Base-by-base conservation (phyloP, 2,888 invertebrate genomes). In the Druceiella hillmani region DNA sequence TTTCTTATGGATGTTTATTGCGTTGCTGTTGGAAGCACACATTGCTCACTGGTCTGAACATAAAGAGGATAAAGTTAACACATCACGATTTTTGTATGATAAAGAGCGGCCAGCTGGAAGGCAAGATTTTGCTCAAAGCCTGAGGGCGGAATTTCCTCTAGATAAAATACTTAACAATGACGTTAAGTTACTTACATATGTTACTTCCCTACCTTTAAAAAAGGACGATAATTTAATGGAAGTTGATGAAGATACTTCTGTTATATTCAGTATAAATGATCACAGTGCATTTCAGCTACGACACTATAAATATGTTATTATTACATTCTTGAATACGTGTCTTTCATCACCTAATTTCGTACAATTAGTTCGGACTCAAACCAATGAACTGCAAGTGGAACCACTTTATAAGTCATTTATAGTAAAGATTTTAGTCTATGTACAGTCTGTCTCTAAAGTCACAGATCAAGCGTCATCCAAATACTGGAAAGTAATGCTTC, bases 401-500 rank as follows among this genome's bases (percentile, higher is more conserved):
- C 55, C 61, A 0, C 60, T 75, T 12, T 88, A 83, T 54, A 83
- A 87, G 58, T 61, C 74, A 16, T 66, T 87, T 6, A 83, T 87
- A 12, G 76, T 87, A 0, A 76, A 76, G 48, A 70, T 81, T 2
- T 61, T 89, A 4, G 73, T 78, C 0, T 80, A 78, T 44, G 79
- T 88, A 27, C 81, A 83, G 48, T 67, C 64, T 11, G 75, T 82
- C 7, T 77, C 80, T 1, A 78, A 76, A 46, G 69, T 78, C 1
- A 66, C 75, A 0, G 83, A 86, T 46, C 71, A 76, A 26, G 69
- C 75, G 38, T 64, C 75, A 0, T 77, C 76, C 1, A 87, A 87
- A 54, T 93, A 87, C 56, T 91, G 90, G 89, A 83, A 82, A 53
- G 82, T 84, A 0, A 75, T 92, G 61, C 61, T 87, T 9, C 83